Conservation (phyloP, 1,140 invertebrate genomes). For the Drosophila trapezifrons region DNA sequence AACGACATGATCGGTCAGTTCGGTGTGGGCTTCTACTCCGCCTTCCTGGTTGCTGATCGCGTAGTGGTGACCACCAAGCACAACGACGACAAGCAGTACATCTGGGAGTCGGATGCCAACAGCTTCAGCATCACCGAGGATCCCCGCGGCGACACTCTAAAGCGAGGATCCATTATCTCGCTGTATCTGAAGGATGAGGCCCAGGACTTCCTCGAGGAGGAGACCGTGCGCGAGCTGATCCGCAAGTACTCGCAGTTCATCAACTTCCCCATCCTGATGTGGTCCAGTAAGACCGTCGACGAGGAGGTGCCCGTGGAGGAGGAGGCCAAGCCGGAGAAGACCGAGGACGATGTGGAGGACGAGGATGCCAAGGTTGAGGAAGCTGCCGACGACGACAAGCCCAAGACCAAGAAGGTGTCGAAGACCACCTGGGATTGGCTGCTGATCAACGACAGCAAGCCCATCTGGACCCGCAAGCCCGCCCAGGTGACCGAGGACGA, state of each 20-base stretch:
- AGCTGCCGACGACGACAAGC: conserved; percentile 89
- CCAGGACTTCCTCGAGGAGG: conserved; percentile 96
- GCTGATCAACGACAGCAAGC: conserved; percentile 97
- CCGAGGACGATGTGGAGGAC: conserved; percentile 85
- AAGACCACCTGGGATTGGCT: conserved; percentile 99
- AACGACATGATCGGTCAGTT: conserved; percentile 97
- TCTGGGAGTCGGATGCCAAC: conserved; percentile 98
- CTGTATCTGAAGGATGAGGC: conserved; percentile 98
- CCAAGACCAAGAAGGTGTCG: conserved; percentile 96
- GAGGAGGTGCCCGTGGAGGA: conserved; percentile 92
- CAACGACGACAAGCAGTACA: conserved; percentile 97
- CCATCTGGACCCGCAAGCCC: conserved; percentile 98
- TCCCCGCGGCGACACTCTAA: conserved; percentile 95
- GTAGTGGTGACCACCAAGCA: conserved; percentile 98
- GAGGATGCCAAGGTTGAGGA: conserved; percentile 89
- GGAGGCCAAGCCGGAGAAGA: conserved; percentile 68
- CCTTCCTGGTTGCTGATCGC: conserved; percentile 96
- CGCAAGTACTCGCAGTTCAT: conserved; percentile 99
- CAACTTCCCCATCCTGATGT: conserved; percentile 99
- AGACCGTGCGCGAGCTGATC: conserved; percentile 95
- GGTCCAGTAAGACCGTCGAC: conserved; percentile 96
- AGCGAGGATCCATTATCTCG: conserved; percentile 93
- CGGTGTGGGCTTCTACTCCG: conserved; percentile 98
- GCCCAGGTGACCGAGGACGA: conserved; percentile 93
- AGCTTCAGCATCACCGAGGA: conserved; percentile 96